A percentile compares a stretch with the other conserved stretches of the same genome.
phyloP scores from a whole-genome alignment of 2,888 invertebrate genomes.

The Plagiodera versicolora region DNA sequence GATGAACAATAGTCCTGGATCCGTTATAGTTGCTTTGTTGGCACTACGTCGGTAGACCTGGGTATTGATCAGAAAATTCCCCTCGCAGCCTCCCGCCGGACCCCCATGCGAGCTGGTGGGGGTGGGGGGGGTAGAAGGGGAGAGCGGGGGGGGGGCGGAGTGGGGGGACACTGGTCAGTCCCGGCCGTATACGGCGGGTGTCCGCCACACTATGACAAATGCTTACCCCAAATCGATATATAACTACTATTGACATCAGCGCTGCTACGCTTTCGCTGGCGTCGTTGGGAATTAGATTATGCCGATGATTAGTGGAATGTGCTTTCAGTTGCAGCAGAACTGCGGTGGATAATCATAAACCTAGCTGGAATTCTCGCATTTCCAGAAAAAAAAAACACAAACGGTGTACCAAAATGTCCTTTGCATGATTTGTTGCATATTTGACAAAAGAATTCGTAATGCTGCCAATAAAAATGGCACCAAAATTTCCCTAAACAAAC shows the following conservation, averaged over 20 bases:
- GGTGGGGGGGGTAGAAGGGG: slow-evolving; percentile 41
- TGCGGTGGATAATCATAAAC: neutral
- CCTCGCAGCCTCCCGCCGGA: slow-evolving; percentile 48
- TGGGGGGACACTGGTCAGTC: slow-evolving; percentile 55
- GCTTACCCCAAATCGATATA: slow-evolving; percentile 54
- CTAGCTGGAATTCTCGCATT: no score
- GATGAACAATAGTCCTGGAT: slow-evolving; percentile 58
- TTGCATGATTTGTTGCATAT: no score
- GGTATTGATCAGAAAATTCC: slow-evolving; percentile 58
- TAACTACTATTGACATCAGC: slow-evolving; percentile 54
- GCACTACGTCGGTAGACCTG: slow-evolving; percentile 58
- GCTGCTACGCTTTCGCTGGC: slow-evolving; percentile 36
- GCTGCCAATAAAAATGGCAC: no score
- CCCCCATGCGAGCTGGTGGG: slow-evolving; percentile 30
- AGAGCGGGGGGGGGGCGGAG: slow-evolving; percentile 47
- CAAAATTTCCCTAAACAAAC: no score
- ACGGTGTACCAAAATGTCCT: no score
- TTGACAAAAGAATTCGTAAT: no score
- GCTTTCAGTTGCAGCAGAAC: neutral
- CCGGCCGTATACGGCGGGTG: slow-evolving; percentile 41
- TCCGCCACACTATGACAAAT: slow-evolving; percentile 56
- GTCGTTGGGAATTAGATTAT: slow-evolving; percentile 43
- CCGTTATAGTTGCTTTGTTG: slow-evolving; percentile 58
- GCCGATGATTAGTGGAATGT: slow-evolving; percentile 27
- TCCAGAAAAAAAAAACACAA: no score